These are phyloP conservation scores for Macquaria ambigua DNA, from an alignment of 2,113 vertebrate species.

Conservation along the genomic window DNA sequence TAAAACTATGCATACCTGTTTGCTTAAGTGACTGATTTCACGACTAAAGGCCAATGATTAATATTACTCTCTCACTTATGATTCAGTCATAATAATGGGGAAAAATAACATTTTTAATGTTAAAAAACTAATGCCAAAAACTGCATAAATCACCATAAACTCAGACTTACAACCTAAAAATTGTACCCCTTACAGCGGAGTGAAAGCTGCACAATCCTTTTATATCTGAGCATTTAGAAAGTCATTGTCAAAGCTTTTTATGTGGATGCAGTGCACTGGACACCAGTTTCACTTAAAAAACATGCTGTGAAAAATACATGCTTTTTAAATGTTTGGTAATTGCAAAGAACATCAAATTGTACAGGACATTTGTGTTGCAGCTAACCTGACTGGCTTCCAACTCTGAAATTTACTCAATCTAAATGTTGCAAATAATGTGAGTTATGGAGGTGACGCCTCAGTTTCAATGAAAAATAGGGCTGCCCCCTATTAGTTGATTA, in stretches of 20 bases:
- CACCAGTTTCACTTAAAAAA: background rate
- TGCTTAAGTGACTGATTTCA: conserved; percentile 9
- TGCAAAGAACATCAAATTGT: background rate
- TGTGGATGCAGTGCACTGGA: background rate
- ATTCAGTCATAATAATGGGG: background rate
- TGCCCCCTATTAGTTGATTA: background rate
- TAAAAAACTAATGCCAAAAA: background rate
- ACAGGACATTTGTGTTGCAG: background rate
- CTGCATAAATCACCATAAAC: conserved; percentile 32
- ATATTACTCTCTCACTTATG: background rate
- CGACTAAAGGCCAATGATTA: conserved; percentile 8
- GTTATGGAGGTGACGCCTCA: background rate
- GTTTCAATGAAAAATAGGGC: background rate
- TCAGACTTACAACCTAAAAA: background rate
- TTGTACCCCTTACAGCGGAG: background rate
- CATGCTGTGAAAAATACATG: background rate
- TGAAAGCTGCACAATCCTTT: background rate
- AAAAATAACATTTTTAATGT: background rate
- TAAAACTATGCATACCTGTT: conserved; percentile 45
- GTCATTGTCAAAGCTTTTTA: background rate
- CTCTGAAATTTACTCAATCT: background rate
- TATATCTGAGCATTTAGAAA: background rate
- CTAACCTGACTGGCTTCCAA: background rate
- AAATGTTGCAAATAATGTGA: background rate
- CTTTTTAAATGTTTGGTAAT: background rate